Evolutionary conservation across 2,888 invertebrate genomes (phyloP).

Genomic region (Gastrophysa polygoni): DNA sequence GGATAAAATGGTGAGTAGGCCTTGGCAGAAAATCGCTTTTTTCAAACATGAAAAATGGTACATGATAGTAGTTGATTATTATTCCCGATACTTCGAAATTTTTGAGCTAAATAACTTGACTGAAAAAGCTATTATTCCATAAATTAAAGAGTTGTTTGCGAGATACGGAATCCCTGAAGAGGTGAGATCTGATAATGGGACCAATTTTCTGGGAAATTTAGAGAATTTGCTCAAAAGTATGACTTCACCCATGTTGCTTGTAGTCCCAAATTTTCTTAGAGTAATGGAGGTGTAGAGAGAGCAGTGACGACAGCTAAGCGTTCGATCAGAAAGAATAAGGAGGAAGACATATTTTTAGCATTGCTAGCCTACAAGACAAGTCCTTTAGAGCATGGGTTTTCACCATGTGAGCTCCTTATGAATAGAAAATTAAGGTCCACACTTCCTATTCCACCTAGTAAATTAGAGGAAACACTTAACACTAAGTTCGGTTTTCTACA

Average conservation of each 20-base stretch:
- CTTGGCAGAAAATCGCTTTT: slow-evolving; percentile 30
- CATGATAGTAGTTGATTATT: not conserved
- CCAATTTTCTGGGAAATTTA: not conserved
- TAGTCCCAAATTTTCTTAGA: slow-evolving; percentile 1
- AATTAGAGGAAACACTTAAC: not conserved
- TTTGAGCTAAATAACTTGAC: slow-evolving; percentile 5
- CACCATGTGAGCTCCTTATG: not conserved
- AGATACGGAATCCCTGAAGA: slow-evolving; percentile 9
- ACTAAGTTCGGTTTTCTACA: not conserved
- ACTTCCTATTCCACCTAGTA: not conserved
- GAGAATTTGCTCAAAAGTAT: not conserved
- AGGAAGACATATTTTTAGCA: not conserved
- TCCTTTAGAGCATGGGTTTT: not conserved
- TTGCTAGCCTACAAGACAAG: not conserved
- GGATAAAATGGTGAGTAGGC: slow-evolving; percentile 22
- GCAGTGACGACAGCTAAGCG: slow-evolving; percentile 2
- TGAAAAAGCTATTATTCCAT: slow-evolving; percentile 6
- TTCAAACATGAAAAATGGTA: slow-evolving; percentile 18
- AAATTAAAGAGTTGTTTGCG: slow-evolving; percentile 14
- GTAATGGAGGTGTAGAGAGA: slow-evolving; percentile 13
- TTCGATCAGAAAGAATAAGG: slow-evolving; percentile 3
- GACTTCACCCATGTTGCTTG: slow-evolving; percentile 2
- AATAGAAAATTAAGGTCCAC: not conserved
- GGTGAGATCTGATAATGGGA: not conserved
- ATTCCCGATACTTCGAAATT: slow-evolving; percentile 13